Evolutionary conservation across 2,888 invertebrate species (phyloP), one percentile per base, ranked within the genome.

Genomic region (Rhogogaster chlorosoma): DNA sequence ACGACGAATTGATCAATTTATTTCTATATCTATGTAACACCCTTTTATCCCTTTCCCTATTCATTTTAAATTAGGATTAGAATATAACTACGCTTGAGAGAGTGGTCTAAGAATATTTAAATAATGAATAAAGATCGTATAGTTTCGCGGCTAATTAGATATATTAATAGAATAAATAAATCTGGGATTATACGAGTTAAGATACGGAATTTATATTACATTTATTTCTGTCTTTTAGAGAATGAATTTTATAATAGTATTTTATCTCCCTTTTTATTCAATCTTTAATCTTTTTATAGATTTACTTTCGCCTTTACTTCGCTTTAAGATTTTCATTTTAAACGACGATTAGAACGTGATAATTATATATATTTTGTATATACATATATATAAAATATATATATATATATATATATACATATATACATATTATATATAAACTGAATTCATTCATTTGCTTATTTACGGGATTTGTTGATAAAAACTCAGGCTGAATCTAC

Each of bases 161-260:
- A 73, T 22, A 42, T 15, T 18, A 42, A 38, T 73, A 70, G 5
- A 49, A 77, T 29, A 22, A 73, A 73, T 67, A 67, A 32, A 67
- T 67, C 10, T 67, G 32, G 18, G 15, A 67, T 32, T 4, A 53
- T 32, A 29, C 45, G 53, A 53, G 18, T 15, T 42, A 29, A 36
- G 36, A 80, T 90, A 91, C 92, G 91, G 92, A 93, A 93, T 93
- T 93, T 93, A 93, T 92, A 93, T 92, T 93, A 93, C 92, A 92
- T 93, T 93, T 93, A 91, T 92, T 93, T 91, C 89, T 92, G 90
- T 91, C 89, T 67, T 29, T 67, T 87, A 88, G 87, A 88, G 91
- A 91, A 90, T 89, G 42, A 67, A 45, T 83, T 83, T 29, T 45
- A 67, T 83, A 82, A 82, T 82, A 78, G 9, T 88, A 89, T 88